These are phyloP conservation scores for Lochmaea crataegi DNA, from an alignment of 2,888 invertebrate species.

Conservation along the genomic window DNA sequence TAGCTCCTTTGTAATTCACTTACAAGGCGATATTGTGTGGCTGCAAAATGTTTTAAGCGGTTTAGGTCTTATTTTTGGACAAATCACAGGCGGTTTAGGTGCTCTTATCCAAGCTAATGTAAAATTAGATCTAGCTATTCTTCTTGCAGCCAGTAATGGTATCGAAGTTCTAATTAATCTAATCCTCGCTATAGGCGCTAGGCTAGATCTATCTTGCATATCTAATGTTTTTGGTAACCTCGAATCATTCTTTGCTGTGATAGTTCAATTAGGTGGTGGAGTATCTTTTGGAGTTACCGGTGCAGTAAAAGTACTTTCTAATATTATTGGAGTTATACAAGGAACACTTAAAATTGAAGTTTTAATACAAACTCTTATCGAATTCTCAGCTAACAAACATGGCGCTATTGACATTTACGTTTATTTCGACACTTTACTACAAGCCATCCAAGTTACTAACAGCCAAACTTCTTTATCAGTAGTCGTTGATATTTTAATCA, in stretches of 20 bases:
- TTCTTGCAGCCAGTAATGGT: constrained; percentile 41
- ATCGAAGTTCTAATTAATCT: constrained; percentile 42
- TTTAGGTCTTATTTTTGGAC: constrained; percentile 32
- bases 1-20: constrained; percentile 18
- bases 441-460: constrained; percentile 30
- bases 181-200: constrained; percentile 37
- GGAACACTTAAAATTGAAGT: constrained; percentile 36
- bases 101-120: constrained; percentile 42
- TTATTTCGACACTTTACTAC: constrained; percentile 32
- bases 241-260: constrained; percentile 32
- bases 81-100: constrained; percentile 42
- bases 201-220: constrained; percentile 39
- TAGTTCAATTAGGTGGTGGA: constrained; percentile 43
- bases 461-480: constrained; percentile 23
- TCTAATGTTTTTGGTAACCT: constrained; percentile 33
- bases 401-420: constrained; percentile 28
- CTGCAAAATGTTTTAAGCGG: constrained; percentile 40
- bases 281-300: constrained; percentile 41
- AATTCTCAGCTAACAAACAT: constrained; percentile 25
- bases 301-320: constrained; percentile 36
- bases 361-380: constrained; percentile 33
- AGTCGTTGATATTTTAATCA: constrained; percentile 29
- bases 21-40: constrained; percentile 42
- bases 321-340: constrained; percentile 30
- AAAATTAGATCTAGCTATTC: constrained; percentile 37